Conservation (phyloP, 1,140 invertebrate genomes). For the Eriosoma lanigerum region DNA sequence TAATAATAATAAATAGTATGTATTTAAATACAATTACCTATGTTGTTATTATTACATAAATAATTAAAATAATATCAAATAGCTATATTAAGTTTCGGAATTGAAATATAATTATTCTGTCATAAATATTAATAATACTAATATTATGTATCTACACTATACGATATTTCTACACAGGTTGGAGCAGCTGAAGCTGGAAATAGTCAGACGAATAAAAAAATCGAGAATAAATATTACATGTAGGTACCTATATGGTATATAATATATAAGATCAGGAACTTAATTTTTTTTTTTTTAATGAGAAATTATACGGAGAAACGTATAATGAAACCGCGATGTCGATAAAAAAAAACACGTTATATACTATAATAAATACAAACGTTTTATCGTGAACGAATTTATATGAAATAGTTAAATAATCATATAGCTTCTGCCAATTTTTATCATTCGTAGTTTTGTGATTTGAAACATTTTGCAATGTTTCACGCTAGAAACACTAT, state of each 20-base stretch:
- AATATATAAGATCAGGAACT: too few species aligned
- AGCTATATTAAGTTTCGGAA: too few species aligned
- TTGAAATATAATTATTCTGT: too few species aligned
- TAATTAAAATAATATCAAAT: too few species aligned
- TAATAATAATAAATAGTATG: too few species aligned
- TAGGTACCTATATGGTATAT: too few species aligned
- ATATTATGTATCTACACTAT: too few species aligned
- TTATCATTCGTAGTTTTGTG: background rate
- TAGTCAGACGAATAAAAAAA: background rate
- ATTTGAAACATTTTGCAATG: conserved; percentile 27
- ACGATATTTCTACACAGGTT: background rate
- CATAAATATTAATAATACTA: too few species aligned
- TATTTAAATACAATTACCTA: too few species aligned
- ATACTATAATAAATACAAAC: conserved; percentile 3
- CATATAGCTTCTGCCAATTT: conserved; percentile 25
- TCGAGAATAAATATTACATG: too few species aligned
- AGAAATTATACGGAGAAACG: background rate
- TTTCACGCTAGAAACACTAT: conserved; percentile 16
- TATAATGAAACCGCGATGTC: conserved; percentile 5
- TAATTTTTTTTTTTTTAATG: background rate
- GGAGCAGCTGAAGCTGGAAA: background rate
- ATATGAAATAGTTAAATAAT: background rate
- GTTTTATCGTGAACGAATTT: conserved; percentile 12
- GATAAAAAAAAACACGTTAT: background rate
- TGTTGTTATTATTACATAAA: too few species aligned